phyloP scores from a whole-genome alignment of 1,140 invertebrate species.

The Latrodectus geometricus region DNA sequence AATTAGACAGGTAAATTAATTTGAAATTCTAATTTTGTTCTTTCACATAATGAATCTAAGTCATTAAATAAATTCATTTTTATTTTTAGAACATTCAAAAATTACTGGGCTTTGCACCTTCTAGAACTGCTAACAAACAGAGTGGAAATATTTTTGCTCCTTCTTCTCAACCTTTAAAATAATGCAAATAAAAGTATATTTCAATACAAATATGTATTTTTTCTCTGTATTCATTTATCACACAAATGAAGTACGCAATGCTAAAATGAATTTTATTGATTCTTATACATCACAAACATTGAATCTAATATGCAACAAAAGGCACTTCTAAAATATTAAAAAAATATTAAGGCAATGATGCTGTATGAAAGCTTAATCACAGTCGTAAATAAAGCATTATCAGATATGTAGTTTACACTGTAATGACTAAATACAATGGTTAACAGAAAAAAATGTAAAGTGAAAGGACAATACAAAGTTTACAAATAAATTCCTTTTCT shows the following conservation, averaged over 20 bases:
- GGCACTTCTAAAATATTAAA: slow-evolving; percentile 58
- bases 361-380: slow-evolving; percentile 34
- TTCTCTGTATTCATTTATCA: neutral
- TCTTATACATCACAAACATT: slow-evolving; percentile 19
- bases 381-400: slow-evolving; percentile 55
- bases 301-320: slow-evolving; percentile 59
- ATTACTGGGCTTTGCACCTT: slow-evolving; percentile 95
- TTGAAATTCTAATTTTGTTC: neutral
- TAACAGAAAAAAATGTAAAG: slow-evolving; percentile 17
- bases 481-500: neutral
- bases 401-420: slow-evolving; percentile 45
- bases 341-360: slow-evolving; percentile 56
- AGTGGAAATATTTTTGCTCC: slow-evolving; percentile 86
- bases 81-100: slow-evolving; percentile 96
- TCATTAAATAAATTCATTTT: slow-evolving; percentile 49
- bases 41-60: slow-evolving; percentile 10
- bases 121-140: slow-evolving; percentile 93
- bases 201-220: neutral
- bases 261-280: neutral
- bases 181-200: neutral
- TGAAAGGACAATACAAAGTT: neutral
- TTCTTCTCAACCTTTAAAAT: slow-evolving; percentile 57
- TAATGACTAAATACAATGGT: slow-evolving; percentile 53
- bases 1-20: slow-evolving; percentile 81
- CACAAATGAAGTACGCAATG: neutral